Evolutionary conservation across 53 echinoderm and acorn worm genomes (phyloP).

Genomic region (Pentamera pediparva): DNA sequence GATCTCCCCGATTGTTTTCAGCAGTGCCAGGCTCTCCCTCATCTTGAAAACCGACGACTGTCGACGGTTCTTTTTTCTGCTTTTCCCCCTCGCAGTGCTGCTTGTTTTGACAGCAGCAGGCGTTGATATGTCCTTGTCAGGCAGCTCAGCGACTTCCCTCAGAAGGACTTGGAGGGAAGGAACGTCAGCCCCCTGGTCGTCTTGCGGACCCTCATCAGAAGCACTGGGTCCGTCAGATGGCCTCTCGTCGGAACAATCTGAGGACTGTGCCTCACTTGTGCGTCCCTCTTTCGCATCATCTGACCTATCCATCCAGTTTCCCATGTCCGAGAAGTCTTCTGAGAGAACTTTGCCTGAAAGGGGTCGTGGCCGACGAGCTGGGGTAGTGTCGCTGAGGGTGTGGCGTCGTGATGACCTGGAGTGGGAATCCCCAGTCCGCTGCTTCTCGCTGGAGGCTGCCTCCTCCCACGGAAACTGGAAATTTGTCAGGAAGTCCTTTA

Average conservation of each 20-base stretch:
- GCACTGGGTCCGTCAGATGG: too few species aligned
- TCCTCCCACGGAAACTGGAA: conserved; percentile 27
- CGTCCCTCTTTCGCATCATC: too few species aligned
- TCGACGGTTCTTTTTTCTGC: not conserved
- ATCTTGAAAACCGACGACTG: conserved; percentile 1
- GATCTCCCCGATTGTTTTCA: conserved; percentile 16
- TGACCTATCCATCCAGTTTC: too few species aligned
- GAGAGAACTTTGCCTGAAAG: conserved; percentile 10
- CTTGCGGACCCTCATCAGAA: too few species aligned
- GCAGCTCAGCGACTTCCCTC: too few species aligned
- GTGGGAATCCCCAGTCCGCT: not conserved
- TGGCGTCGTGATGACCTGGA: not conserved
- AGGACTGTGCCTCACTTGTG: too few species aligned
- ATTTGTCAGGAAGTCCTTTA: conserved; percentile 16
- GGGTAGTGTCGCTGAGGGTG: conserved; percentile 7
- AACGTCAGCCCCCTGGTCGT: too few species aligned
- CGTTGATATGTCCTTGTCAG: too few species aligned
- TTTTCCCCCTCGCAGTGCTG: too few species aligned
- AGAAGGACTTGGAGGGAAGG: too few species aligned
- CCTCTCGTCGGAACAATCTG: too few species aligned
- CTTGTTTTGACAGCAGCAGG: too few species aligned
- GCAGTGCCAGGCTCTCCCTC: conserved; percentile 7
- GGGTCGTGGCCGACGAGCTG: not conserved
- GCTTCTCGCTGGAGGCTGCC: not conserved
- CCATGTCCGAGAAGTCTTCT: not conserved